phyloP scores from a whole-genome alignment of 2,113 vertebrate genomes.

The Genyomyrus donnyi region DNA sequence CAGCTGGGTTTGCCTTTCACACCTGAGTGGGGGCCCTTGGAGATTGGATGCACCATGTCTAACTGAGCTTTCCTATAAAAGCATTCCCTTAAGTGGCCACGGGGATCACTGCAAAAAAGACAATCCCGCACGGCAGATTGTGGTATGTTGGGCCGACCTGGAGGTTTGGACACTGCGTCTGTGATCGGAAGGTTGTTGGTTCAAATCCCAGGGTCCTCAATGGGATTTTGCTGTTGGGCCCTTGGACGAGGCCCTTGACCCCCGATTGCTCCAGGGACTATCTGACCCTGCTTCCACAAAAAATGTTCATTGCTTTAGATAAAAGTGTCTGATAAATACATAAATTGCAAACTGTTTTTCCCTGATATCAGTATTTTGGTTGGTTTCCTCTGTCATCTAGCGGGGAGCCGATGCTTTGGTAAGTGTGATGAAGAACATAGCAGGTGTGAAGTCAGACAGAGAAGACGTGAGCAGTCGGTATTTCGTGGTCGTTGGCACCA shows the following conservation, averaged over 20 bases:
- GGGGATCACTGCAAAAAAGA: not conserved
- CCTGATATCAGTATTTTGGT: not conserved
- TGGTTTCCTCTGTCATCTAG: not conserved
- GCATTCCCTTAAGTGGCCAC: not conserved
- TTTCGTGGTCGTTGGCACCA: not conserved
- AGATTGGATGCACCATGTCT: not conserved
- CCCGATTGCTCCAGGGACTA: not conserved
- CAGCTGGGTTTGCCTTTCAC: not conserved
- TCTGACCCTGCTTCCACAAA: not conserved
- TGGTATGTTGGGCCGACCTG: not conserved
- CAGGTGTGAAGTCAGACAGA: not conserved
- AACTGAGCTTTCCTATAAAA: not conserved
- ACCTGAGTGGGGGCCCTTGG: not conserved
- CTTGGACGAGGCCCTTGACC: not conserved
- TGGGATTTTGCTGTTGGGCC: not conserved
- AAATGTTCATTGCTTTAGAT: not conserved
- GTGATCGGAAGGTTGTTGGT: not conserved
- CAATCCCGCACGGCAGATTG: slow-evolving; percentile 21
- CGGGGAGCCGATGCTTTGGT: not conserved
- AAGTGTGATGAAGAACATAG: not conserved
- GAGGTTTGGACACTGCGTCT: not conserved
- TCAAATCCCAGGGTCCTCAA: not conserved
- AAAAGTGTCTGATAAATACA: not conserved
- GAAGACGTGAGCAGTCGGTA: not conserved
- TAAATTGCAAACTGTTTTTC: not conserved